These are phyloP conservation scores for Rhynchomys soricoides DNA, from an alignment of 2,113 vertebrate genomes.

Conservation along the genomic window DNA sequence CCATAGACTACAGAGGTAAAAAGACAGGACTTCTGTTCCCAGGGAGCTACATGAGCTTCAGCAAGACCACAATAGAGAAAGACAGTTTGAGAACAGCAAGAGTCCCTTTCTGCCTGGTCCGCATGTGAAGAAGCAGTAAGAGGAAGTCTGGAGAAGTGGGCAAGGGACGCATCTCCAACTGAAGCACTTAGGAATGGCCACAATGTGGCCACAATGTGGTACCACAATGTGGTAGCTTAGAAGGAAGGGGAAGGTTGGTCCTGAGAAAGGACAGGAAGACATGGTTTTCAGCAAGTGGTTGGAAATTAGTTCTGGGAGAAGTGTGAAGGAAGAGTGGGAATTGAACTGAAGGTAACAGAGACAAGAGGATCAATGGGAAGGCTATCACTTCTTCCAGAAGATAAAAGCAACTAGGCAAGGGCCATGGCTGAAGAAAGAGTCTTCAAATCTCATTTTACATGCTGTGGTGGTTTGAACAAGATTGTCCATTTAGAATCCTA, in stretches of 20 bases:
- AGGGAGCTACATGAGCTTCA: background rate
- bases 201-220: no score
- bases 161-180: fast-evolving
- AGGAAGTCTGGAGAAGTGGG: background rate
- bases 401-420: no score
- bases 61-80: background rate
- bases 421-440: background rate
- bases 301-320: background rate
- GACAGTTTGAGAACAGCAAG: background rate
- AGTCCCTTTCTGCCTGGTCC: background rate
- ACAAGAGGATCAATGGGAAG: background rate
- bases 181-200: background rate
- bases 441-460: background rate
- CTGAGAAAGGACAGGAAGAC: background rate
- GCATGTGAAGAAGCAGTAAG: background rate
- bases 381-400: background rate
- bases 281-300: background rate
- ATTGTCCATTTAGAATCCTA: background rate
- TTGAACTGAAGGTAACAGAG: background rate
- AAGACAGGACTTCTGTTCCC: background rate
- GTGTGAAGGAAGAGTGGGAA: background rate
- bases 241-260: fast-evolving
- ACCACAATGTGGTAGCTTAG: no score
- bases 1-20: background rate
- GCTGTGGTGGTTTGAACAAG: background rate